These are phyloP conservation scores for Andrena chrysosceles DNA, from an alignment of 2,888 invertebrate species.

Conservation along the genomic window DNA sequence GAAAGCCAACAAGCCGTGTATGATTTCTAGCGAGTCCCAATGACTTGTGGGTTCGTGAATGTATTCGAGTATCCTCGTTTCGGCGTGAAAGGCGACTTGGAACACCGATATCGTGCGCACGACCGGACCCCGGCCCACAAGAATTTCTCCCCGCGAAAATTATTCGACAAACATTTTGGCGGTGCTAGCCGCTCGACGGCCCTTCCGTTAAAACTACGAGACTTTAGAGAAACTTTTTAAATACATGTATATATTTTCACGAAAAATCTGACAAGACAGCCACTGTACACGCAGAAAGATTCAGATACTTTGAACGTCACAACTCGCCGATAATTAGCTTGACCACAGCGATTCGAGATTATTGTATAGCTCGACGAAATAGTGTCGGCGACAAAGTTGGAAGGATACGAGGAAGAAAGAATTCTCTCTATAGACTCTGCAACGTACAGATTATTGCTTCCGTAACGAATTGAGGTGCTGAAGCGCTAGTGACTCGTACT, in stretches of 20 bases:
- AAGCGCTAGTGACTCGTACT: background rate
- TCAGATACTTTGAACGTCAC: conserved; percentile 34
- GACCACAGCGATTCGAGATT: conserved; percentile 12
- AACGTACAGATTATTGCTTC: conserved; percentile 19
- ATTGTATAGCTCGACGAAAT: conserved; percentile 3
- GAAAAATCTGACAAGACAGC: conserved; percentile 48
- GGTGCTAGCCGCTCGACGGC: conserved; percentile 32
- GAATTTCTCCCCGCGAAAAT: conserved; percentile 44
- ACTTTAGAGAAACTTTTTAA: conserved; percentile 35
- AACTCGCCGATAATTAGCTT: conserved; percentile 26
- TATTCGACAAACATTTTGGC: conserved; percentile 40
- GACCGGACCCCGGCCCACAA: conserved; percentile 20
- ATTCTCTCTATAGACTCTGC: background rate
- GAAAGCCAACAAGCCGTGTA: conserved; percentile 13
- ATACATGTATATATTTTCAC: conserved; percentile 42
- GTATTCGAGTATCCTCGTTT: background rate
- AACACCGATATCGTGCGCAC: conserved; percentile 51
- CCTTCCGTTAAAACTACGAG: conserved; percentile 25
- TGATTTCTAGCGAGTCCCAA: background rate
- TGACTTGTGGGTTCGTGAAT: background rate
- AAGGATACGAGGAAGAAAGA: conserved; percentile 54
- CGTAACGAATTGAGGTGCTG: background rate
- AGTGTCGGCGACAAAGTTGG: conserved; percentile 26
- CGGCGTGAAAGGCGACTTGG: conserved; percentile 31
- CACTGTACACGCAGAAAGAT: conserved; percentile 50